phyloP scores from a whole-genome alignment of 2,113 vertebrate genomes.

The Agapornis roseicollis region DNA sequence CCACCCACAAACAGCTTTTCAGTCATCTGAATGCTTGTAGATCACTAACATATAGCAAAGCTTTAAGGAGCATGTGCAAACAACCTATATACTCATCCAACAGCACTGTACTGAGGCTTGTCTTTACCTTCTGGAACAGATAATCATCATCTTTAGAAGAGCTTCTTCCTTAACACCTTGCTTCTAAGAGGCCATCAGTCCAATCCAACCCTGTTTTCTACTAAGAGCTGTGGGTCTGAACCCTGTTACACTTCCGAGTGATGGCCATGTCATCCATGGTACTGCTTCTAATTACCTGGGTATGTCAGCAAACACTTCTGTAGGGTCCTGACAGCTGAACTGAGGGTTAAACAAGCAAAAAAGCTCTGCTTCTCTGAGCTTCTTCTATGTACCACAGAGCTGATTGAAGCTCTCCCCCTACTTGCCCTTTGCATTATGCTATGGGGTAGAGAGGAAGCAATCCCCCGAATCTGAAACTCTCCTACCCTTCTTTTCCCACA shows the following conservation, averaged over 20 bases:
- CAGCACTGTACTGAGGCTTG: not conserved
- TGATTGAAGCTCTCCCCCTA: not conserved
- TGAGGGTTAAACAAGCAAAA: not conserved
- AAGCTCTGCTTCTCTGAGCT: not conserved
- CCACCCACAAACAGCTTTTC: constrained; percentile 34
- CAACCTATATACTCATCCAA: not conserved
- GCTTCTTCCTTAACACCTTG: not conserved
- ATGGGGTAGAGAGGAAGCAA: not conserved
- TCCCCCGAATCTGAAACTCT: not conserved
- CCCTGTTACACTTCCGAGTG: not conserved
- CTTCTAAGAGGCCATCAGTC: not conserved
- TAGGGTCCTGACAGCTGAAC: not conserved
- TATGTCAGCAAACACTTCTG: not conserved
- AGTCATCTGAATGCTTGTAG: not conserved
- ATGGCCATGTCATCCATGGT: accelerated
- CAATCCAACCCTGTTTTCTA: not conserved
- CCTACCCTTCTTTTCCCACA: constrained; percentile 14
- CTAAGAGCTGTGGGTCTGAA: not conserved
- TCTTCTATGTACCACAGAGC: not conserved
- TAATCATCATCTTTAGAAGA: not conserved
- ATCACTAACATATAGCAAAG: not conserved
- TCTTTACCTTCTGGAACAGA: not conserved
- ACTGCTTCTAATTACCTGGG: not conserved
- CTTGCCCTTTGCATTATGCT: not conserved
- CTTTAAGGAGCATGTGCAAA: not conserved